These are phyloP conservation scores for Bombyx mori DNA, from an alignment of 1,140 invertebrate genomes.

Conservation along the genomic window DNA sequence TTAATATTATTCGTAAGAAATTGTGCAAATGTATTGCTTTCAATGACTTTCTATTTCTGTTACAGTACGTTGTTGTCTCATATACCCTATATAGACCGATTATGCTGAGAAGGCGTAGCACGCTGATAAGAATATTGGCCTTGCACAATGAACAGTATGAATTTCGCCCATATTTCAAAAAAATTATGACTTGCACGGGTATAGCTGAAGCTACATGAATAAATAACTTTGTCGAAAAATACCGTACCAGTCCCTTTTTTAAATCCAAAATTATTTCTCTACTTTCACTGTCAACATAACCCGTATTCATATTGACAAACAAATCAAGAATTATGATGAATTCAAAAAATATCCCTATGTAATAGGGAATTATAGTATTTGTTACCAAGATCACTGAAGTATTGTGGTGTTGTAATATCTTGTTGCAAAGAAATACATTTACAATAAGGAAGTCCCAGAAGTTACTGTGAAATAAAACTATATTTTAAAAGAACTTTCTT, in stretches of 20 bases:
- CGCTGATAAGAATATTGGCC: conserved; percentile 20
- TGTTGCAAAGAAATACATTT: conserved; percentile 15
- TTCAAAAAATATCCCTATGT: conserved; percentile 21
- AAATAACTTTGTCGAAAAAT: conserved; percentile 27
- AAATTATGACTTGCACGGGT: conserved; percentile 25
- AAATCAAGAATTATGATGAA: conserved; percentile 22
- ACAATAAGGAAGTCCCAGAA: conserved; percentile 25
- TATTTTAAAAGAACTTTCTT: not conserved
- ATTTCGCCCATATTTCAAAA: conserved; percentile 23
- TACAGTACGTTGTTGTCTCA: conserved; percentile 20
- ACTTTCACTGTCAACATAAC: conserved; percentile 19
- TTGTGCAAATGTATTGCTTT: conserved; percentile 12
- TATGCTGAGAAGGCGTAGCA: not conserved
- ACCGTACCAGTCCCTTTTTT: conserved; percentile 18
- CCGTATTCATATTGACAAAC: conserved; percentile 25
- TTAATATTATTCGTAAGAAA: conserved; percentile 20
- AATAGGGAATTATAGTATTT: conserved; percentile 10
- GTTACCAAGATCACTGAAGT: conserved; percentile 18
- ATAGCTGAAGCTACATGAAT: conserved; percentile 22
- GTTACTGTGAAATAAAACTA: conserved; percentile 19
- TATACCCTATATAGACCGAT: conserved; percentile 20
- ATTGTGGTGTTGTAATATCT: conserved; percentile 24
- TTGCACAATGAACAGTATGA: conserved; percentile 22
- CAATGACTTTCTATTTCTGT: conserved; percentile 9
- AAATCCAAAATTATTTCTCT: conserved; percentile 21